Evolutionary conservation across 2,113 vertebrate species (phyloP), one percentile per base, ranked within the genome.

Genomic region (Dolichotis patagonum): DNA sequence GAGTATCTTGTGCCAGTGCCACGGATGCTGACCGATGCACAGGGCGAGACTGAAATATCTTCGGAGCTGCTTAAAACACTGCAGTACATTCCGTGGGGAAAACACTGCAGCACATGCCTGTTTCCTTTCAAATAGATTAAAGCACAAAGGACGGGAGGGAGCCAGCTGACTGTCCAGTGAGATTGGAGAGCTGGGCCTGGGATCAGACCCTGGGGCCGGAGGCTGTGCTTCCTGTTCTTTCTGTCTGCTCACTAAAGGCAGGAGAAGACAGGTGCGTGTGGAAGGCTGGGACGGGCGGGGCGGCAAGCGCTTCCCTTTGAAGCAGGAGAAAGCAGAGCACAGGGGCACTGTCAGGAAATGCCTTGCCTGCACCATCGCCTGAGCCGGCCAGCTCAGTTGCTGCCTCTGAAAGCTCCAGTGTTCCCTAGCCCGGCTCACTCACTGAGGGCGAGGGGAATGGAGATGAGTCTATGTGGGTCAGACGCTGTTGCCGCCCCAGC

Each of bases 401-500:
- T 58, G 86, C 85, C 38, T n/a, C 88, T 63, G 83, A 89, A 96
- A 73, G 82, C 86, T 75, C 85, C 58, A 13, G 71, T 58, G 43
- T n/a, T 83, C 62, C 80, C 69, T 77, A 46, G 22, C 56, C 19
- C 17, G 32, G 38, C n/a, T 86, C 43, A 30, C 38, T 86, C 43
- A 63, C 84, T 78, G 35, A 16, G 12, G 54, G 20, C 41, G 49
- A 2, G 28, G 32, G 30, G 69, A 58, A 35, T 11, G 11, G 85
- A 97, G 54, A 87, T 84, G 58, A 17, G 30, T 1, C 38, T 52
- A 89, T 93, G 38, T 96, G 84, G 86, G 96, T 95, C 91, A 92
- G 88, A 94, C 73, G 41, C 24, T 0, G 43, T 84, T 81, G 82
- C 49, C 17, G 49, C 41, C 35, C 5, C 78, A 63, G 32, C 38